Evolutionary conservation across 2,888 invertebrate genomes (phyloP).

Genomic region (Pseudoips prasinana): DNA sequence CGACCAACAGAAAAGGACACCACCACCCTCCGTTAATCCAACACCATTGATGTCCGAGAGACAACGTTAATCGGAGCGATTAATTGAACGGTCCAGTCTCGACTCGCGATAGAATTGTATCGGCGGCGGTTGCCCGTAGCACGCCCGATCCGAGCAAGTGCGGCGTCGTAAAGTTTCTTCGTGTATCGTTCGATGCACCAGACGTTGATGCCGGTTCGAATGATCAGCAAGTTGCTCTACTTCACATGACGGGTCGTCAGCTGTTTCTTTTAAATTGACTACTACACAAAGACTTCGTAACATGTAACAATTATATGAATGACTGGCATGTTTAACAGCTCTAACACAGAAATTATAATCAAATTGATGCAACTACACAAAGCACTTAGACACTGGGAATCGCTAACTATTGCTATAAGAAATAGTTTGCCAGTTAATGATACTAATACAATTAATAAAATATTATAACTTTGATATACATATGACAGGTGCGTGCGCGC

Average conservation of each 20-base stretch:
- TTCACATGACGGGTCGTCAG: slow-evolving; percentile 13
- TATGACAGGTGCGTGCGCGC: no score
- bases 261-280: no score
- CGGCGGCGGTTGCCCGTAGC: slow-evolving; percentile 67
- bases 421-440: no score
- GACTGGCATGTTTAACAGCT: no score
- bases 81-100: slow-evolving; percentile 71
- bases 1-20: slow-evolving; percentile 78
- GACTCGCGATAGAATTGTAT: slow-evolving; percentile 72
- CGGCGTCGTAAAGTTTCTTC: slow-evolving; percentile 81
- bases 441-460: no score
- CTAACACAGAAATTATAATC: no score
- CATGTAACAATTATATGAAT: no score
- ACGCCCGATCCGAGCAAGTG: slow-evolving; percentile 73
- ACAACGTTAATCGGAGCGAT: slow-evolving; percentile 75
- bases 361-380: no score
- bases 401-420: no score
- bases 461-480: no score
- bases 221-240: slow-evolving; percentile 65
- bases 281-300: no score
- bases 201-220: slow-evolving; percentile 70
- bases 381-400: no score
- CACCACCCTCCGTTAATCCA: slow-evolving; percentile 74
- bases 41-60: slow-evolving; percentile 73
- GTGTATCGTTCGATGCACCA: slow-evolving; percentile 82